Evolutionary conservation across 2,888 invertebrate genomes (phyloP), one percentile per base, ranked within the genome.

Genomic region (Aphodius granarius): DNA sequence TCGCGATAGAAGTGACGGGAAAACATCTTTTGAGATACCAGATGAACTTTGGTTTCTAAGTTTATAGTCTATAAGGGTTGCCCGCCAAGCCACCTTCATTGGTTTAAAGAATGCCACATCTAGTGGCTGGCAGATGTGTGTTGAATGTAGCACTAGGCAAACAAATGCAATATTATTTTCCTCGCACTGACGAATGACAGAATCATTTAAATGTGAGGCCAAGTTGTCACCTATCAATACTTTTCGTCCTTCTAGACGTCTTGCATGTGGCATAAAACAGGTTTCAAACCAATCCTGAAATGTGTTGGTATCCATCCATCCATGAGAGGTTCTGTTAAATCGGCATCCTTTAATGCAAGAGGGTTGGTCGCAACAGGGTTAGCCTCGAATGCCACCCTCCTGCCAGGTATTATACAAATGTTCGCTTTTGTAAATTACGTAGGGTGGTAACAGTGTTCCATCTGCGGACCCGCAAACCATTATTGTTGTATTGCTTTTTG

Each of bases 201-300:
- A 71, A 19, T 66, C 70, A 72, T 76, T 80, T 18, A 83, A 62
- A 72, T 84, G 84, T 73, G 77, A 77, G 74, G 80, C 73, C 71
- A 84, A 76, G 77, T 84, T 85, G 78, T 86, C 82, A 15, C 84
- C 83, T 73, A 86, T 81, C 15, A 83, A 23, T 23, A 83, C 79
- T 76, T 83, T 84, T 21, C 65, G 20, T 65, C 23, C 73, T 64
- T 65, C 23, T 65, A 71, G 22, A 22, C 71, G 23, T 23, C 19
- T 71, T 19, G 62, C 74, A 74, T 68, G 20, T 68, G 74, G 21
- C 43, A 65, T 22, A 43, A 71, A 71, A 19, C 6, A 16, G 18
- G 71, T 23, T 63, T 23, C 20, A 63, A 76, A 78, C 74, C 70
- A 78, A 9, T 76, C 72, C 63, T 64, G 5, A 72, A 76, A 76